These are phyloP conservation scores for Steromphala cineraria DNA, from an alignment of 2,888 invertebrate genomes.

Conservation along the genomic window DNA sequence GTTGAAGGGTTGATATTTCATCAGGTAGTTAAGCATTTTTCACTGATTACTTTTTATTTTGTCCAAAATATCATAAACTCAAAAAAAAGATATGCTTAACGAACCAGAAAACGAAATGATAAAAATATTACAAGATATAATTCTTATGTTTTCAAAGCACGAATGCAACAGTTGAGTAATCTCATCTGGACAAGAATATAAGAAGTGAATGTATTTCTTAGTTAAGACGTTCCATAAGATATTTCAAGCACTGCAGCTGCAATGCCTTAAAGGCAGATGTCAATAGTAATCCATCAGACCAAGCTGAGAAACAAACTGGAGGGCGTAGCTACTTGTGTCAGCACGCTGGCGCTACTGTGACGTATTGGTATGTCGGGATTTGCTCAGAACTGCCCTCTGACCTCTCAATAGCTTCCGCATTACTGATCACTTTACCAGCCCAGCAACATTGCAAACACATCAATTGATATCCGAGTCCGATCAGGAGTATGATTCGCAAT, in stretches of 20 bases:
- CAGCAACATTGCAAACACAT: neutral
- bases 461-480: constrained; percentile 2
- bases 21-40: no score
- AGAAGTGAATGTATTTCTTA: no score
- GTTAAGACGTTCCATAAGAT: no score
- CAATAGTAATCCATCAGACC: neutral
- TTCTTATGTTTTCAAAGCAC: no score
- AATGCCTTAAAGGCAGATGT: neutral
- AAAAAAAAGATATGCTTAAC: no score
- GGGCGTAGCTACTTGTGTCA: neutral
- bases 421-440: neutral
- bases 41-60: no score
- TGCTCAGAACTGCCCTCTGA: neutral
- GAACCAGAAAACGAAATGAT: no score
- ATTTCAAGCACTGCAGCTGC: neutral
- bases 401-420: neutral
- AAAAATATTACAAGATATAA: no score
- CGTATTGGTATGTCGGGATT: neutral
- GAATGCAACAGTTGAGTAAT: no score
- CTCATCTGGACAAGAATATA: no score
- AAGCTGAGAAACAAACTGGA: neutral
- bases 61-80: no score
- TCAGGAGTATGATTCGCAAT: neutral
- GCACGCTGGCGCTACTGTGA: neutral
- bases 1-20: no score